Percentiles rank a stretch among this genome's conserved stretches.
These are phyloP conservation scores for Trachops cirrhosus DNA, from an alignment of 2,797 vertebrate species.

Conservation along the genomic window DNA sequence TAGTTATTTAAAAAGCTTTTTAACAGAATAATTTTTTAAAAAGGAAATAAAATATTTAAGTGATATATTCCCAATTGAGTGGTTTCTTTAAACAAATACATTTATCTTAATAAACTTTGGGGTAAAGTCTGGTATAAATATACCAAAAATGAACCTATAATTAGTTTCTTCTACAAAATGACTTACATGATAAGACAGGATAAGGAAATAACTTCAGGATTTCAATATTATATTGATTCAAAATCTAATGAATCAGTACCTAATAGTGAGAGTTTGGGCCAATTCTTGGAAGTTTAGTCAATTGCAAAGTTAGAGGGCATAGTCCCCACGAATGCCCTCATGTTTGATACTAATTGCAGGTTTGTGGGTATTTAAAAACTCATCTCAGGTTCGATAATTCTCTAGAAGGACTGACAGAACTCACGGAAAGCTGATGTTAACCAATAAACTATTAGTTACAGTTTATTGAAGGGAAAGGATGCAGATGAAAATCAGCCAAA, in stretches of 20 bases:
- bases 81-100: neutral
- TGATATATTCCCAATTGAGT: neutral
- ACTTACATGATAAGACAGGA: neutral
- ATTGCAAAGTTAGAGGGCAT: neutral
- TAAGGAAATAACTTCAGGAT: neutral
- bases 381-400: neutral
- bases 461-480: neutral
- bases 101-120: neutral
- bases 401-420: neutral
- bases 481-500: neutral
- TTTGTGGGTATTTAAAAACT: neutral
- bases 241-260: neutral
- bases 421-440: neutral
- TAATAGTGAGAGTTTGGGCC: neutral
- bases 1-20: neutral
- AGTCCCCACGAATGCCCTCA: neutral
- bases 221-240: neutral
- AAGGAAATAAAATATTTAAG: neutral
- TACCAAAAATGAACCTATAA: neutral
- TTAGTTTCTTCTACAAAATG: constrained; percentile 23
- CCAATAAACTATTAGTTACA: too few relatives aligned
- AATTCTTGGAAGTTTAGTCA: neutral
- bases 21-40: neutral
- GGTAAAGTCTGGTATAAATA: neutral
- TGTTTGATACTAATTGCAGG: neutral